A percentile compares a stretch with the other conserved stretches of the same genome.
Conservation (phyloP, 2,888 invertebrate genomes). For the Drosophila dives region DNA sequence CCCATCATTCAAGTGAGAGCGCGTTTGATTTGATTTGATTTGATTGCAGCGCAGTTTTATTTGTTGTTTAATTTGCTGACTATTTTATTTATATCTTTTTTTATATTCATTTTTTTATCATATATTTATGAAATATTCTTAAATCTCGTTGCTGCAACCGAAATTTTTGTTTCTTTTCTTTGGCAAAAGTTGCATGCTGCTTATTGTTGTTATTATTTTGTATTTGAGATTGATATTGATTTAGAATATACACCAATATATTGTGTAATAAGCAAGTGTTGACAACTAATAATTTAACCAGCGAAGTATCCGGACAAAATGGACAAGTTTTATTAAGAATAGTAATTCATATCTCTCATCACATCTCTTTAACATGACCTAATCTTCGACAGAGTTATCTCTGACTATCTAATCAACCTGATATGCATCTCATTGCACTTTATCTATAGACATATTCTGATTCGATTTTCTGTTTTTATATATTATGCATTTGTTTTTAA, state of each 20-base stretch:
- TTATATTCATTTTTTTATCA: constrained; percentile 7
- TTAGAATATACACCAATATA: constrained; percentile 10
- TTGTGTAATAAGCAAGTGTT: constrained; percentile 18
- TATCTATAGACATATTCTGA: constrained; percentile 2
- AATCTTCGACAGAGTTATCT: not conserved
- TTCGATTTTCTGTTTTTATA: constrained; percentile 6
- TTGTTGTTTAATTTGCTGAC: constrained; percentile 40
- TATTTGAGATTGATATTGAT: constrained; percentile 28
- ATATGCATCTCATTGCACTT: constrained; percentile 33
- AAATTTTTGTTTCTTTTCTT: constrained; percentile 8
- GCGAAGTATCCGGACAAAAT: constrained; percentile 10
- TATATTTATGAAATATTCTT: constrained; percentile 10
- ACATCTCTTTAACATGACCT: constrained; percentile 33
- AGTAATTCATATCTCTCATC: constrained; percentile 27
- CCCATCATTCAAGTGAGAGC: constrained; percentile 83
- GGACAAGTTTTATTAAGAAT: constrained; percentile 2
- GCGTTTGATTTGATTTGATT: constrained; percentile 73
- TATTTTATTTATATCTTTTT: constrained; percentile 22
- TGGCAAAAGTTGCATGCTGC: constrained; percentile 73
- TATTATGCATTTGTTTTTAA: constrained; percentile 28
- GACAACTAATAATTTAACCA: constrained; percentile 16
- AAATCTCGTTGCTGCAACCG: constrained; percentile 19
- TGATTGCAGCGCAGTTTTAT: constrained; percentile 54
- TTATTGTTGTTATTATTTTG: constrained; percentile 51
- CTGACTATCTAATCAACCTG: constrained; percentile 29